phyloP scores from a whole-genome alignment of 2,888 invertebrate genomes.

The Pollenia griseotomentosa region DNA sequence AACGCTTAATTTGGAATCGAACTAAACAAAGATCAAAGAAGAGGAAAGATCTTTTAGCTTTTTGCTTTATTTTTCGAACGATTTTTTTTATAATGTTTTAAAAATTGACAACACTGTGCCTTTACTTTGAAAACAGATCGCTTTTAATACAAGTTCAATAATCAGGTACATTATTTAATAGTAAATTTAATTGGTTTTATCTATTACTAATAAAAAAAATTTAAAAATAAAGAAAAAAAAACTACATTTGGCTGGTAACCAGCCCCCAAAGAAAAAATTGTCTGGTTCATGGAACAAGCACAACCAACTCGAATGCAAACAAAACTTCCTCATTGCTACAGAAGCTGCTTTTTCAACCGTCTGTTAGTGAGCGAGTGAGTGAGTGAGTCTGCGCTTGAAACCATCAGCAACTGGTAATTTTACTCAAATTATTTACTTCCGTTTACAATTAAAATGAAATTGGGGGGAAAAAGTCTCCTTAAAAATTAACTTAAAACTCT shows the following conservation, averaged over 20 bases:
- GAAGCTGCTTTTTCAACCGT: conserved; percentile 3
- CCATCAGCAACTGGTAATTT: conserved; percentile 52
- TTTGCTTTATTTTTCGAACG: neutral
- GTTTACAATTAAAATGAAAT: conserved; percentile 39
- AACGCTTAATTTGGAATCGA: too few species aligned
- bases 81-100: neutral
- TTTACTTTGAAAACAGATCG: neutral
- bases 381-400: conserved; percentile 14
- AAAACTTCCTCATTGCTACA: conserved; percentile 59
- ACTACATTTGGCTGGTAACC: conserved; percentile 25
- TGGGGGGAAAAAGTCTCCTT: neutral
- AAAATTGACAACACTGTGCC: conserved; percentile 37
- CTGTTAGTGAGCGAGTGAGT: neutral
- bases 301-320: conserved; percentile 19
- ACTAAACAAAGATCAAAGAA: too few species aligned
- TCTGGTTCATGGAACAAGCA: conserved; percentile 20
- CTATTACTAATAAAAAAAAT: conserved; percentile 40
- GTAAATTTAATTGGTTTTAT: conserved; percentile 6
- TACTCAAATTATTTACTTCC: conserved; percentile 57
- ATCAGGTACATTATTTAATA: conserved; percentile 38
- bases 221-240: neutral
- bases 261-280: conserved; percentile 31
- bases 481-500: neutral
- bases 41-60: too few species aligned
- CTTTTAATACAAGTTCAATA: conserved; percentile 37